phyloP scores from a whole-genome alignment of 1,140 invertebrate species.

The Drosophila bifasciata region DNA sequence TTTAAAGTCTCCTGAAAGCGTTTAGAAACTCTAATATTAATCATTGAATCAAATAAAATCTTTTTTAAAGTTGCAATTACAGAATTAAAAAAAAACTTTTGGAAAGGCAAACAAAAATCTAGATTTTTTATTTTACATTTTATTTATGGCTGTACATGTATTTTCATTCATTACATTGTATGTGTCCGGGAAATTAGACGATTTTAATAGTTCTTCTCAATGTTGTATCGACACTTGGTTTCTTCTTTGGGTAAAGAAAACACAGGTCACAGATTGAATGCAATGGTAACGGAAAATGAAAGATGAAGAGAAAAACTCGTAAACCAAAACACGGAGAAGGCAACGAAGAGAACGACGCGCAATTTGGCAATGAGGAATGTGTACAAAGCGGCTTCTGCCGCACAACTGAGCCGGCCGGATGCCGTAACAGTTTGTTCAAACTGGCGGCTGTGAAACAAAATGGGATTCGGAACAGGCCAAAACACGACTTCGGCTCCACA shows the following conservation, averaged over 20 bases:
- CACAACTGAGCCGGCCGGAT: conserved; percentile 76
- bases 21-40: no score
- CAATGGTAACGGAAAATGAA: no score
- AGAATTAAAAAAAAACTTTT: no score
- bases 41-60: no score
- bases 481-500: conserved; percentile 46
- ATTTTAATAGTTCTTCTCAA: conserved; percentile 37
- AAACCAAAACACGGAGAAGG: conserved; percentile 19
- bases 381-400: conserved; percentile 77
- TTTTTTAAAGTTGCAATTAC: no score
- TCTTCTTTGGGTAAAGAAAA: conserved; percentile 16
- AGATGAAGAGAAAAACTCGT: conserved; percentile 48
- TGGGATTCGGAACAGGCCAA: conserved; percentile 60
- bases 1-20: no score
- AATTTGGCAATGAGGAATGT: conserved; percentile 63
- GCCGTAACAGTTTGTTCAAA: conserved; percentile 35
- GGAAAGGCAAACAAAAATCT: no score
- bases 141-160: no score
- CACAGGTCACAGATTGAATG: conserved; percentile 51
- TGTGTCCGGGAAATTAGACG: conserved; percentile 53
- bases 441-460: conserved; percentile 56
- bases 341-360: conserved; percentile 60
- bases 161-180: conserved; percentile 32
- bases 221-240: conserved; percentile 33
- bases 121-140: no score